phyloP scores from a whole-genome alignment of 2,797 vertebrate species.

The Phrynocephalus forsythii region DNA sequence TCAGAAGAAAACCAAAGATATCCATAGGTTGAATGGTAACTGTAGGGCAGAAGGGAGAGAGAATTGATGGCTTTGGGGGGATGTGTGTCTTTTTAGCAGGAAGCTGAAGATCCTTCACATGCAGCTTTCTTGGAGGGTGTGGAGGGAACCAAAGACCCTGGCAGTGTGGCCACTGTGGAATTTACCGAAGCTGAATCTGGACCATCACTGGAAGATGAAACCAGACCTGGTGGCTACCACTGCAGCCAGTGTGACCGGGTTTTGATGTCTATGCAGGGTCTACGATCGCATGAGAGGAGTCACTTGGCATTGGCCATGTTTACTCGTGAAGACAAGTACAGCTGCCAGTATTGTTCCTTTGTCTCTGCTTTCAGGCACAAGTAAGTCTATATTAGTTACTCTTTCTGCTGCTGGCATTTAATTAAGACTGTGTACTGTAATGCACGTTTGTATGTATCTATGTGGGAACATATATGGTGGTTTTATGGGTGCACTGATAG shows the following conservation, averaged over 20 bases:
- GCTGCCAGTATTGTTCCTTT: slow-evolving; percentile 98
- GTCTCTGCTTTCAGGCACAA: slow-evolving; percentile 99
- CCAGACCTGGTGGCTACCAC: slow-evolving; percentile 89
- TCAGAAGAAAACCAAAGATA: slow-evolving; percentile 3
- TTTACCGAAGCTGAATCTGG: slow-evolving; percentile 77
- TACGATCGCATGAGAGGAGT: slow-evolving; percentile 98
- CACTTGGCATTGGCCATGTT: slow-evolving; percentile 95
- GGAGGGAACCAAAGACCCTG: slow-evolving; percentile 76
- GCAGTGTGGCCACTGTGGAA: slow-evolving; percentile 73
- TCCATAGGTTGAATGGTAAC: slow-evolving; percentile 26
- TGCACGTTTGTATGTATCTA: background rate
- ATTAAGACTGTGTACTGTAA: background rate
- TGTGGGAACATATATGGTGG: background rate
- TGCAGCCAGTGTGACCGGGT: slow-evolving; percentile 94
- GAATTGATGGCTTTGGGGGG: slow-evolving; percentile 72
- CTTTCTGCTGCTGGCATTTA: background rate
- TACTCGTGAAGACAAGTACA: slow-evolving; percentile 94
- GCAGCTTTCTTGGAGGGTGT: slow-evolving; percentile 78
- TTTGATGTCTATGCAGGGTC: slow-evolving; percentile 99
- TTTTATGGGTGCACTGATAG: background rate
- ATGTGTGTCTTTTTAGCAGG: slow-evolving; percentile 81
- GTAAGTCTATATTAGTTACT: slow-evolving; percentile 80
- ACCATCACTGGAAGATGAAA: slow-evolving; percentile 84
- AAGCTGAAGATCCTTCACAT: slow-evolving; percentile 79
- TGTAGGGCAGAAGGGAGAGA: slow-evolving; percentile 65